Evolutionary conservation across 2,113 vertebrate species (phyloP), one percentile per base, ranked within the genome.

Genomic region (Oncorhynchus keta): DNA sequence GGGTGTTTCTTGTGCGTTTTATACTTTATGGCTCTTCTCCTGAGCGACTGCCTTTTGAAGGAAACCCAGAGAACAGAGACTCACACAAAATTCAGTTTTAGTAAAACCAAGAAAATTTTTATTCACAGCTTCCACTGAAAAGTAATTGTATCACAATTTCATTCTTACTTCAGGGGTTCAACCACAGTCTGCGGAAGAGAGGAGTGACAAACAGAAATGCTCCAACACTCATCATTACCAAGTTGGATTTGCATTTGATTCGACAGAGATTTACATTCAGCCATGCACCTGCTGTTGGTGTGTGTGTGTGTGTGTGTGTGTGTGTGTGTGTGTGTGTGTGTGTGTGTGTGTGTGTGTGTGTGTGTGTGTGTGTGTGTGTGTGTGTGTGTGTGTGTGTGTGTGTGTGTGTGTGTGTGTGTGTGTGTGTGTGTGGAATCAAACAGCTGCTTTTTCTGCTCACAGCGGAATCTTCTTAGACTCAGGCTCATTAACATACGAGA

Each of bases 21-120:
- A 24, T 68, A 24, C 67, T 28, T 11, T 2, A 39, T 75, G 61
- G 49, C 59, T 61, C 32, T 5, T 22, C 32, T 13, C 61, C 39
- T 3, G 2, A 45, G 39, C 39, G 39, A 45, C 39, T 45, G 72
- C 68, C 18, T 71, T 66, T 35, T 28, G 13, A 0, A 73, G 14
- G 2, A 77, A 70, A 61, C 16, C 76, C 16, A 2, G 11, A 76
- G 9, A 69, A 75, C 45, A 76, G 74, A 61, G 20, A 70, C 59
- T 67, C 70, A 22, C n/a, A 83, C 61, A 55, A 62, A 76, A 20
- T 74, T 79, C 2, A 69, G 24, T 78, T 79, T 81, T 77, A 76
- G 68, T 69, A 85, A 84, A 90, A 30, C 72, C 26, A 72, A 75
- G 26, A 61, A 78, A 76, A 77, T 71, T 80, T 77, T 79, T 84